Percentiles rank a stretch among this genome's conserved stretches.
phyloP scores from a whole-genome alignment of 1,140 invertebrate species.

The Watersipora subatra region DNA sequence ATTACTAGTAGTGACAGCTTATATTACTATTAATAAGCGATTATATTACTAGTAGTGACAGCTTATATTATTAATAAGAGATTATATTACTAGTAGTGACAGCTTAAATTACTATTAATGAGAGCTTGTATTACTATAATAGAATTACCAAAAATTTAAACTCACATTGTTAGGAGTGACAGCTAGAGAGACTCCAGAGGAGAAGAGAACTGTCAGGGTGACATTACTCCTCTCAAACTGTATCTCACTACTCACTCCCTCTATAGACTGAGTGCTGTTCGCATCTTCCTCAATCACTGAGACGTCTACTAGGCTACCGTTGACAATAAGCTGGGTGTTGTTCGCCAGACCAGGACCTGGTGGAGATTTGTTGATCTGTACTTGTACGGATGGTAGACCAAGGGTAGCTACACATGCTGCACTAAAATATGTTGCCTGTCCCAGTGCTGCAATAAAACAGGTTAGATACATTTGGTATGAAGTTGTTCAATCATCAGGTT shows the following conservation, averaged over 20 bases:
- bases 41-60: too few relatives aligned
- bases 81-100: too few relatives aligned
- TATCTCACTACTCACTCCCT: background rate
- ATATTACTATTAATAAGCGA: too few relatives aligned
- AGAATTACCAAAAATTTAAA: background rate
- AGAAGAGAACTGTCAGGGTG: background rate
- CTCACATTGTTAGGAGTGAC: background rate
- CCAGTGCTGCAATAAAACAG: too few relatives aligned
- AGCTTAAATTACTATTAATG: too few relatives aligned
- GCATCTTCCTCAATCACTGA: background rate
- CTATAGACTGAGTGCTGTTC: background rate
- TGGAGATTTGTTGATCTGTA: background rate
- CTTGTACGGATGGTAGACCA: background rate
- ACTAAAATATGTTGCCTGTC: constrained; percentile 14
- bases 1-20: too few relatives aligned
- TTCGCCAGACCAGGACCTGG: background rate
- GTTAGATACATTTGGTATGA: too few relatives aligned
- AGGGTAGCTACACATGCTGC: constrained; percentile 12
- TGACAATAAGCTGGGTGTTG: background rate
- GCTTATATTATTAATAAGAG: too few relatives aligned
- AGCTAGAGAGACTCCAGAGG: background rate
- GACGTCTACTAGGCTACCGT: background rate
- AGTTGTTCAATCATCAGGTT: too few relatives aligned
- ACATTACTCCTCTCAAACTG: background rate
- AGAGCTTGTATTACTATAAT: too few relatives aligned